Conservation (phyloP, 2,888 invertebrate genomes). For the Lepidochitona cinerea region DNA sequence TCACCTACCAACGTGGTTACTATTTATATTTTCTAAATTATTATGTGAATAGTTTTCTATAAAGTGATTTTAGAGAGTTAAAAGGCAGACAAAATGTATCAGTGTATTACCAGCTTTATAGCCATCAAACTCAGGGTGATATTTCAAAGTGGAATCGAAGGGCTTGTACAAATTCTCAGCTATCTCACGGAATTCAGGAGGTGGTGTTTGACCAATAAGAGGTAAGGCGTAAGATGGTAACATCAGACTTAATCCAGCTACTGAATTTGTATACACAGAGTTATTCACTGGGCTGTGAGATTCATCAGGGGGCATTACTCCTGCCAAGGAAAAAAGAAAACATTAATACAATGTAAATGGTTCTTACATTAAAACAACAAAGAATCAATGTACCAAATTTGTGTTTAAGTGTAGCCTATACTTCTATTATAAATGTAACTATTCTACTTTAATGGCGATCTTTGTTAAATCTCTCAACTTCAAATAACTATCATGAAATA, state of each 20-base stretch:
- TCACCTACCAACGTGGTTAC: no score
- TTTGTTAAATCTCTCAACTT: no score
- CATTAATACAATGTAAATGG: background rate
- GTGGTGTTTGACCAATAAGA: slow-evolving; percentile 25
- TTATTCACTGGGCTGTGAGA: slow-evolving; percentile 60
- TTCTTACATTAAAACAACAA: no score
- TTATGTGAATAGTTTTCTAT: no score
- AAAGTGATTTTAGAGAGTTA: no score
- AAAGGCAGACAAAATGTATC: no score
- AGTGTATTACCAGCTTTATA: slow-evolving; percentile 54
- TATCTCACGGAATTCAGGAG: slow-evolving; percentile 37
- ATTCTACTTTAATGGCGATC: no score
- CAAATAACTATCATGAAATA: no score
- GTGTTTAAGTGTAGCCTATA: no score
- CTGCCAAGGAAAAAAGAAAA: slow-evolving; percentile 24
- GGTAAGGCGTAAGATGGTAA: slow-evolving; percentile 34
- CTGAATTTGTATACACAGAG: slow-evolving; percentile 64
- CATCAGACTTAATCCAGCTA: slow-evolving; percentile 49
- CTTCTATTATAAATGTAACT: no score
- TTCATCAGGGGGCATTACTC: slow-evolving; percentile 68
- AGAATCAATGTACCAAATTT: no score
- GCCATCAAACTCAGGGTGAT: slow-evolving; percentile 71
- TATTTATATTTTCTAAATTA: no score
- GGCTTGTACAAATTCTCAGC: slow-evolving; percentile 57
- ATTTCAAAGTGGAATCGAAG: slow-evolving; percentile 60